Evolutionary conservation across 1,140 invertebrate species (phyloP).

Genomic region (Saccostrea glomerata): DNA sequence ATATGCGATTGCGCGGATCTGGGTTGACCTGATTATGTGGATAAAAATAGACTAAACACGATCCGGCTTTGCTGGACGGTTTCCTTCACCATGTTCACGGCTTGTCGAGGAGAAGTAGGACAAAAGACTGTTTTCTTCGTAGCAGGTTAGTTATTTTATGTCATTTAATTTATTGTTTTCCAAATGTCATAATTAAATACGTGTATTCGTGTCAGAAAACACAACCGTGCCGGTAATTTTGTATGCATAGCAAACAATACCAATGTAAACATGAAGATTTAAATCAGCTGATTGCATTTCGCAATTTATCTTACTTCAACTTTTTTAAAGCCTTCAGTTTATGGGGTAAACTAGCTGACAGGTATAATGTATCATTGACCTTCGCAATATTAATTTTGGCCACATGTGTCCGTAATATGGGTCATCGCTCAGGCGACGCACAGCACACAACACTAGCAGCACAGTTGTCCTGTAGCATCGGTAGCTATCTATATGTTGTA

Average conservation of each 20-base stretch:
- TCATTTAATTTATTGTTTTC: not conserved
- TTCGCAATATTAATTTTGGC: not conserved
- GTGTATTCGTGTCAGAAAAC: not conserved
- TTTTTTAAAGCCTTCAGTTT: not conserved
- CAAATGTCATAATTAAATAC: not conserved
- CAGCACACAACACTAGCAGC: not conserved
- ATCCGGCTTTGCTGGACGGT: not conserved
- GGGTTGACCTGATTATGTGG: slow-evolving; percentile 19
- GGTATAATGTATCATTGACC: not conserved
- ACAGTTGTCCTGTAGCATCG: not conserved
- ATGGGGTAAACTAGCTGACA: not conserved
- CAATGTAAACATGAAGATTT: not conserved
- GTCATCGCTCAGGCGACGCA: not conserved
- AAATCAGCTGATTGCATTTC: slow-evolving; percentile 17
- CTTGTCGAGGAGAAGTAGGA: not conserved
- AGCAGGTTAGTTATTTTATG: not conserved
- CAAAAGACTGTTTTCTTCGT: not conserved
- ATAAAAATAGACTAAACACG: slow-evolving; percentile 7
- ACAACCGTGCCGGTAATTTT: not conserved
- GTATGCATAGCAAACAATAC: not conserved
- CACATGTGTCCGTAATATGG: not conserved
- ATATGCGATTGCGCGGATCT: slow-evolving; percentile 11
- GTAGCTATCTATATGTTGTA: not conserved
- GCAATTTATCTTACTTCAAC: not conserved
- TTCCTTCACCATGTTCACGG: not conserved